These are phyloP conservation scores for Bagarius yarrelli DNA, from an alignment of 2,113 vertebrate species.

Conservation along the genomic window DNA sequence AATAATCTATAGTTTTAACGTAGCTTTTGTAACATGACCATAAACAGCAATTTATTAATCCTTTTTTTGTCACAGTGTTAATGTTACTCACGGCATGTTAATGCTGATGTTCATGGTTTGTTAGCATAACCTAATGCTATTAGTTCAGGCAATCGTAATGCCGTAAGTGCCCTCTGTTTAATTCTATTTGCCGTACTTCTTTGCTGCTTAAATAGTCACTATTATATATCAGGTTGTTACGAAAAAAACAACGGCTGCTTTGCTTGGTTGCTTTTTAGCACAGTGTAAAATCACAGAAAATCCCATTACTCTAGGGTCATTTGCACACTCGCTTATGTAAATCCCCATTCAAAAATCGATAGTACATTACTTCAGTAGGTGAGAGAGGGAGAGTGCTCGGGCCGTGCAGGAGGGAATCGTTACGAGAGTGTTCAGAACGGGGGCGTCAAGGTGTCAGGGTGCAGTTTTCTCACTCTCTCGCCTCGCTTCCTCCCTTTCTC, in stretches of 20 bases:
- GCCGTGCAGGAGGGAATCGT: conserved; percentile 48
- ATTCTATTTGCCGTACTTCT: conserved; percentile 8
- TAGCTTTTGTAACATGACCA: too few relatives aligned
- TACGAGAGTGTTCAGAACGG: conserved; percentile 27
- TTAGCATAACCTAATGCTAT: neutral
- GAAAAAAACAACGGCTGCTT: conserved; percentile 17
- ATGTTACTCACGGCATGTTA: neutral
- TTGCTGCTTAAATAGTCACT: conserved; percentile 12
- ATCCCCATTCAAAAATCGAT: conserved; percentile 51
- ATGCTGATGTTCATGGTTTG: conserved; percentile 3
- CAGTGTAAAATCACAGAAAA: conserved; percentile 39
- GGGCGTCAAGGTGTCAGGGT: conserved; percentile 24
- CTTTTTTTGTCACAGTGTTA: neutral
- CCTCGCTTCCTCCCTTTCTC: conserved; percentile 31
- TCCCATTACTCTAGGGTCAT: conserved; percentile 41
- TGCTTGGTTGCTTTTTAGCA: conserved; percentile 28
- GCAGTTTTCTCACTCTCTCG: conserved; percentile 44
- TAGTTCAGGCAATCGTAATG: neutral
- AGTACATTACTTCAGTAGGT: conserved; percentile 50
- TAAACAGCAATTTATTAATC: too few relatives aligned
- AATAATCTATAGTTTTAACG: too few relatives aligned
- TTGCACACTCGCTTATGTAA: conserved; percentile 49
- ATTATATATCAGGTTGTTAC: conserved; percentile 16
- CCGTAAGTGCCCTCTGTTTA: neutral
- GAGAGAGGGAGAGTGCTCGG: conserved; percentile 49